Base-by-base conservation (phyloP, 2,888 invertebrate genomes). In the Lepidonotus clava region DNA sequence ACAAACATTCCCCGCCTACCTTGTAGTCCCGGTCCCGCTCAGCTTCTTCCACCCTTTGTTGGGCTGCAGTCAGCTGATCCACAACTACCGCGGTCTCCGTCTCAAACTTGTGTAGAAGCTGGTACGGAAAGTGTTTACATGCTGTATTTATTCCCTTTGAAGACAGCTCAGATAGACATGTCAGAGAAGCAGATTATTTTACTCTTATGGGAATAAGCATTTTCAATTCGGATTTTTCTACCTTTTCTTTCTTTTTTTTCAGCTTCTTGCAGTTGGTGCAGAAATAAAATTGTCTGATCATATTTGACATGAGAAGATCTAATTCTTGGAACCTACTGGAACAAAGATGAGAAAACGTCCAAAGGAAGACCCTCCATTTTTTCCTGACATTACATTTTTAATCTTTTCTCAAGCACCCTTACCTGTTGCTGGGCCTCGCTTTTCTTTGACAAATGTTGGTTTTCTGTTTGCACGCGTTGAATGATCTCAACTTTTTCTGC, bases 101-200 rank as follows among this genome's bases (percentile, higher is more conserved):
- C 85, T 92, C 91, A 90, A 92, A 91, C 51, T 90, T 89, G 61
- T 88, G 86, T n/a, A 91, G 90, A 89, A 91, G 90, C 92, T 92
- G 87, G n/a, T 89, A 87, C 28, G 51, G 28, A 36, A 67, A 86
- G 46, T 11, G 46, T 18, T 46, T 46, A 46, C 18, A n/a, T n/a
- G n/a, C n/a, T n/a, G n/a, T n/a, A n/a, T n/a, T n/a, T n/a, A n/a
- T n/a, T n/a, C n/a, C n/a, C n/a, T n/a, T n/a, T n/a, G n/a, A n/a
- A n/a, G n/a, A n/a, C n/a, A n/a, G n/a, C n/a, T n/a, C n/a, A n/a
- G n/a, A n/a, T n/a, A n/a, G n/a, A n/a, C n/a, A n/a, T n/a, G n/a
- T n/a, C n/a, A n/a, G 28, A 18, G 56, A 21, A 46, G n/a, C 11
- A 40, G 40, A 36, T 38, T 18, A 1, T 18, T 34, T 5, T n/a